Base-by-base conservation (phyloP, 2,797 vertebrate species). In the Anguilla pacifica region DNA sequence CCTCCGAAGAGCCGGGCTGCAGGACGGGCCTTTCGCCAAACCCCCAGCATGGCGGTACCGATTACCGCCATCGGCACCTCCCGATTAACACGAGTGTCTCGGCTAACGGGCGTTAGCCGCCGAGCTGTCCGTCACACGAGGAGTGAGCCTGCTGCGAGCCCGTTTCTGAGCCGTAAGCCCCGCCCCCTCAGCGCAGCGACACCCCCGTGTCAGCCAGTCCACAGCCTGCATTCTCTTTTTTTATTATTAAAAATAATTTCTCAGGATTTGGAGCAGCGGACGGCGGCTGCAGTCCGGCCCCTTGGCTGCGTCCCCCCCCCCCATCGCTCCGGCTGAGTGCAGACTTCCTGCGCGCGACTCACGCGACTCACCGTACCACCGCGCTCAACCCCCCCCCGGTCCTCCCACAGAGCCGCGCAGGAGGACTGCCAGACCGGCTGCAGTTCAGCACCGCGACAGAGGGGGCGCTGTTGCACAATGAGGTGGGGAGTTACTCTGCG, bases 81-180 rank as follows among this genome's bases (percentile, higher is more conserved):
- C 91, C 91, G 92, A 92, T 87, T 88, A 94, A 64, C 92, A 88
- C 74, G 86, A 89, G 81, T 90, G 91, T 90, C 93, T 93, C 89
- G 92, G 93, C 90, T 46, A 64, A 92, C 93, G 91, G 88, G 92
- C 92, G 15, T 93, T 92, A 91, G 93, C 94, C 91, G 91, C 89
- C 35, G 83, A 92, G 91, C 92, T 2, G 72, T 89, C 89, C 91
- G 91, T 92, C 86, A 0, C 61, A 90, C 91, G 91, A 93, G 89
- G 46, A 89, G 90, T 91, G 92, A 91, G 86, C 88, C 25, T 85
- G 89, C 88, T 91, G 91, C 91, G 92, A 93, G 90, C 88, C 90
- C 94, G 88, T 72, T 72, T 72, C 90, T 86, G 91, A 92, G 91
- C 89, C 92, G 94, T 94, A 91, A 92, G 90, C 88, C 84, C 83